Evolutionary conservation across 2,113 vertebrate species (phyloP), one percentile per base, ranked within the genome.

Genomic region (Carollia perspicillata): DNA sequence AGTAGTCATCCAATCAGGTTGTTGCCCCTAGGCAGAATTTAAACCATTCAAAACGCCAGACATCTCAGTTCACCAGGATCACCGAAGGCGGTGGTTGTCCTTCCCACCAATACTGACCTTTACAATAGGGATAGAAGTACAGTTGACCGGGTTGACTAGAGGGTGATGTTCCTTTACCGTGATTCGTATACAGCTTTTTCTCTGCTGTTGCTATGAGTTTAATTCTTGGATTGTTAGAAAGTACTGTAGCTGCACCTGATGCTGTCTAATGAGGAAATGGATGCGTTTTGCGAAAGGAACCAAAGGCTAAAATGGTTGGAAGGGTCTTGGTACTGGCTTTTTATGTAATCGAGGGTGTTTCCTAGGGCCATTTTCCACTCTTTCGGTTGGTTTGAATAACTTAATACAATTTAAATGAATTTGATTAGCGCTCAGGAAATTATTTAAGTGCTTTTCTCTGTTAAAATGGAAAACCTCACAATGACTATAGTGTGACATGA

Each of bases 301-400:
- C 51, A 78, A 65, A 16, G 11, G 14, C 11, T 72, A 93, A 71
- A 95, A 60, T 55, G 77, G 44, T 8, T 87, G 65, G 42, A 90
- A 69, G 28, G 3, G 16, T 81, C 84, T 95, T 66, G 33, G 63
- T 94, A 14, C n/a, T 84, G 47, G 16, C 40, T 85, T 93, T 94
- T 92, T 66, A 37, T 72, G 30, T 84, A 90, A 65, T 75, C 74
- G 69, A 55, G n/a, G 23, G 11, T 95, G 37, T 77, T 92, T 95
- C 83, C 74, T 90, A 71, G 68, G 84, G 44, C 22, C 12, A 6
- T 84, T 96, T 95, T n/a, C 35, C 35, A 89, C 26, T 91, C 18
- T 11, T 89, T 86, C 93, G 17, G 85, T 94, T 94, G 51, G 60
- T 89, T 93, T 89, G 63, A 95, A 63, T 95, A 95, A 86, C 30